phyloP scores from a whole-genome alignment of 1,140 invertebrate species.

The Apolygus lucorum region DNA sequence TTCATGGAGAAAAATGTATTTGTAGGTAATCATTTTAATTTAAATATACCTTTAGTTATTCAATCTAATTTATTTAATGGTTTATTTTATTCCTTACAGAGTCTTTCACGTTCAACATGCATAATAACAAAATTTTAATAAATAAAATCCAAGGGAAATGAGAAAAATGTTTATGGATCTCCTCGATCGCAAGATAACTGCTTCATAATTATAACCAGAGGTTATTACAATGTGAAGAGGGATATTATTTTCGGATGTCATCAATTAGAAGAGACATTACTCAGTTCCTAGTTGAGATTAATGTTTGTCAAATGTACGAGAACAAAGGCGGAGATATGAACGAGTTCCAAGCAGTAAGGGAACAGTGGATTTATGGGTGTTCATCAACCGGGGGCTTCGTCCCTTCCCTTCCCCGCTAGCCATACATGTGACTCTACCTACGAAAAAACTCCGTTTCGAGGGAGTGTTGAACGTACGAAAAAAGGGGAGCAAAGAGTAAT shows the following conservation, averaged over 20 bases:
- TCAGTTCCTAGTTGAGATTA: neutral
- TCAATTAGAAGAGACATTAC: neutral
- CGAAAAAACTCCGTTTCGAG: conserved; percentile 5
- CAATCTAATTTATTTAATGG: too few species aligned
- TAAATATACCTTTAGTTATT: too few species aligned
- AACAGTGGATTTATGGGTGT: neutral
- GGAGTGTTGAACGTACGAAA: neutral
- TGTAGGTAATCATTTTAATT: too few species aligned
- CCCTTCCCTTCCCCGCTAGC: neutral
- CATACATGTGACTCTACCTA: neutral
- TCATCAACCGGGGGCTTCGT: neutral
- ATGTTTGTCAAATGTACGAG: neutral
- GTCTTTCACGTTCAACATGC: too few species aligned
- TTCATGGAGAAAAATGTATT: too few species aligned
- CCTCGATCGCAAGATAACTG: neutral
- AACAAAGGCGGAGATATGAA: neutral
- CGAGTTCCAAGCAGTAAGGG: neutral
- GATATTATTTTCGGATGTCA: neutral
- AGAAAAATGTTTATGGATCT: neutral
- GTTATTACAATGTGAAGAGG: too few species aligned
- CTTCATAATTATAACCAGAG: neutral
- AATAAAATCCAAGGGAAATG: neutral
- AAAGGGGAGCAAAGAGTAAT: neutral
- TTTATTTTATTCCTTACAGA: too few species aligned
- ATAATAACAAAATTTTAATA: too few species aligned